These are phyloP conservation scores for Steatocranus sp. DNA, from an alignment of 2,797 vertebrate species.

Conservation along the genomic window DNA sequence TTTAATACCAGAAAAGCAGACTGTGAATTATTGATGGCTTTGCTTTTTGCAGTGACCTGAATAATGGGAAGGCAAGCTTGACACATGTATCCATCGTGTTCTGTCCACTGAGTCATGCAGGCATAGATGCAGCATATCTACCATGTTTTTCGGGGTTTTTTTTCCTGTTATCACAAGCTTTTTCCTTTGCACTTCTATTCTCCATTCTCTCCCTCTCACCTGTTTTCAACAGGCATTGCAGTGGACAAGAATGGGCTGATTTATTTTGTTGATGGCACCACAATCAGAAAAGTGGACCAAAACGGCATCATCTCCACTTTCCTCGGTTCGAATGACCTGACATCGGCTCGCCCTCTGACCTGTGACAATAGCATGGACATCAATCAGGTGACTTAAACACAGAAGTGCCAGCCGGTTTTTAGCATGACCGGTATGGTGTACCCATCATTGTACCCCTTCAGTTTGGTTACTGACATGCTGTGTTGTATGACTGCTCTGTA, in stretches of 20 bases:
- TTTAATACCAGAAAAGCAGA: slow-evolving; percentile 77
- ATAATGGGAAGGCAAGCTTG: slow-evolving; percentile 79
- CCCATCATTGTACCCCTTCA: background rate
- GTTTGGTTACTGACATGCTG: background rate
- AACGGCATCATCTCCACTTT: slow-evolving; percentile 96
- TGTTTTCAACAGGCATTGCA: slow-evolving; percentile 82
- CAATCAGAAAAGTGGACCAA: slow-evolving; percentile 95
- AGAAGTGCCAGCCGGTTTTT: background rate
- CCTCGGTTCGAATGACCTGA: slow-evolving; percentile 95
- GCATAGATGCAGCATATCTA: slow-evolving; percentile 52
- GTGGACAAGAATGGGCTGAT: slow-evolving; percentile 94
- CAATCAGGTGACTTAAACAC: slow-evolving; percentile 84
- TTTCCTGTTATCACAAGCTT: slow-evolving; percentile 28
- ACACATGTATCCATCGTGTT: slow-evolving; percentile 77
- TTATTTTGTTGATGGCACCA: slow-evolving; percentile 97
- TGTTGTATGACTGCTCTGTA: background rate
- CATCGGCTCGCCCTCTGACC: slow-evolving; percentile 90
- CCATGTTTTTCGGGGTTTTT: slow-evolving; percentile 1
- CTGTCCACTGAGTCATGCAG: slow-evolving; percentile 68
- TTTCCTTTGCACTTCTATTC: background rate
- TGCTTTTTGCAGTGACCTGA: slow-evolving; percentile 84
- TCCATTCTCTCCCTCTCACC: background rate
- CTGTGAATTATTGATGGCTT: slow-evolving; percentile 76
- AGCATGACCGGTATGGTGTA: background rate
- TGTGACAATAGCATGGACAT: slow-evolving; percentile 98